Base-by-base conservation (phyloP, 2,888 invertebrate genomes). In the Seladonia tumulorum region DNA sequence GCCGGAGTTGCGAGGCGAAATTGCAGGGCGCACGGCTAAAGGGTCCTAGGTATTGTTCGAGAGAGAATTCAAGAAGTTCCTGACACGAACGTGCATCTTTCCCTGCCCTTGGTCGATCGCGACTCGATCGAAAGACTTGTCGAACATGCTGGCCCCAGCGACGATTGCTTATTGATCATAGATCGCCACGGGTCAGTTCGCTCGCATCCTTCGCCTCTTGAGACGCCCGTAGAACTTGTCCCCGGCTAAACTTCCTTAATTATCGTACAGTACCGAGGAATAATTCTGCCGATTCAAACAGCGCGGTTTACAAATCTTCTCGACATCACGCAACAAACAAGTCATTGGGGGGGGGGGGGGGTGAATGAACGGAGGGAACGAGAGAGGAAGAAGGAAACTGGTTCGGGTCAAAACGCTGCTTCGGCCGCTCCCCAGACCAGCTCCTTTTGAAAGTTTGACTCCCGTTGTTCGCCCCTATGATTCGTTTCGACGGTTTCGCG, bases 201-300 rank as follows among this genome's bases (percentile, higher is more conserved):
- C 29, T 16, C 25, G 5, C 25, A 14, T 29, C 25, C 29, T 7
- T 14, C 60, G 25, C 7, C 25, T 29, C 60, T 63, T 29, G 60
- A 63, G 60, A 77, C 57, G 83, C 86, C 87, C 92, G 92, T 53
- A 53, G 53, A 53, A 53, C 94, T 94, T 94, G 93, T 94, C 90
- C 92, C 53, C 88, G 89, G 84, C 90, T 92, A 94, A 95, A 94
- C 94, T 95, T 95, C 93, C 93, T 94, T 94, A 94, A 94, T 94
- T 94, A 94, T 94, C 93, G 90, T 82, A 83, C 89, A 90, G 91
- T 92, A 91, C 87, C 22, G 88, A 83, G 76, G 90, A 93, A 92
- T 91, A 91, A 91, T 90, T 91, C 88, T 83, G 82, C 79, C 87
- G 86, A 88, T 91, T 89, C 91, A 89, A 89, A 82, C 84, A 53